Evolutionary conservation across 2,797 vertebrate species (phyloP).

Genomic region (Hipposideros larvatus): DNA sequence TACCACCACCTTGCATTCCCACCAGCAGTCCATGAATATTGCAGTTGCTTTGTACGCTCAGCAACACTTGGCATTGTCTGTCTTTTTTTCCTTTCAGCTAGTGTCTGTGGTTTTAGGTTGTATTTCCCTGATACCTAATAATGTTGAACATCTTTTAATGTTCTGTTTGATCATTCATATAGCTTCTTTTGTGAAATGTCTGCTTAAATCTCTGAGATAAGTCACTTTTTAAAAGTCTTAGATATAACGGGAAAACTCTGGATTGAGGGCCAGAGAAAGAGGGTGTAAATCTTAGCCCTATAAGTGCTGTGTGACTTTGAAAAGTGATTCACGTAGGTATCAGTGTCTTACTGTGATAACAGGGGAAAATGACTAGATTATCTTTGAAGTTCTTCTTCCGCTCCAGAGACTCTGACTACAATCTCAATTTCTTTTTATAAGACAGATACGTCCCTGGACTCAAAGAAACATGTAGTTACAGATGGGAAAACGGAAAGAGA

Average conservation of each 20-base stretch:
- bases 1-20: not conserved
- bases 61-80: not conserved
- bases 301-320: not conserved
- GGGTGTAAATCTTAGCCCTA: not conserved
- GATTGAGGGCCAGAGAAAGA: not conserved
- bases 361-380: not conserved
- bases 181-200: not conserved
- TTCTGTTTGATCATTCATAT: not conserved
- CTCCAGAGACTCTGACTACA: not conserved
- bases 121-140: not conserved
- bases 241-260: not conserved
- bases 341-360: not conserved
- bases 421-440: slow-evolving; percentile 8
- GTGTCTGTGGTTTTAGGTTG: not conserved
- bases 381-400: not conserved
- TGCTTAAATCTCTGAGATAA: slow-evolving; percentile 5
- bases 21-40: not conserved
- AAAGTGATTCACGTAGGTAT: not conserved
- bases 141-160: not conserved
- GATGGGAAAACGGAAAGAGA: not conserved
- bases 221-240: not conserved
- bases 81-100: no score
- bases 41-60: rapidly evolving
- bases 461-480: not conserved
- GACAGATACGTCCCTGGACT: not conserved